phyloP scores from a whole-genome alignment of 2,888 invertebrate species.

The Lydus trimaculatus region DNA sequence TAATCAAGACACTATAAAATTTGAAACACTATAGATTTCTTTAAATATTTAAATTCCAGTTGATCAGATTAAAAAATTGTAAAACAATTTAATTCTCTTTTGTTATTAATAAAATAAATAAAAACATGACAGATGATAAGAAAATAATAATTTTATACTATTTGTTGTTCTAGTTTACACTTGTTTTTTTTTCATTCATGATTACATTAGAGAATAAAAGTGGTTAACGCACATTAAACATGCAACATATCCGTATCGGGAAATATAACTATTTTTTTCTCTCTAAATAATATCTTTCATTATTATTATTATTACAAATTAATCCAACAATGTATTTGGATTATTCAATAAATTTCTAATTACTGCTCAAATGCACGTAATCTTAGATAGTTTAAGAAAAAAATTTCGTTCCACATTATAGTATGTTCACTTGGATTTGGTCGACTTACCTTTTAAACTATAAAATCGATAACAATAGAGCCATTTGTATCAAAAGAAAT shows the following conservation, averaged over 20 bases:
- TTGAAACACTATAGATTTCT: too few species aligned
- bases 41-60: too few species aligned
- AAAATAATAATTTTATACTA: background rate
- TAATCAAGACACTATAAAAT: too few species aligned
- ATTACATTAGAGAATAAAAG: background rate
- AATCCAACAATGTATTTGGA: too few species aligned
- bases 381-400: too few species aligned
- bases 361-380: too few species aligned
- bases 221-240: background rate
- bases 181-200: background rate
- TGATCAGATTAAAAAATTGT: background rate
- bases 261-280: background rate
- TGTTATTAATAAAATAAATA: background rate
- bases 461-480: too few species aligned
- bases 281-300: background rate
- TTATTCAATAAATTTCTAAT: too few species aligned
- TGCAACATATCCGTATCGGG: background rate
- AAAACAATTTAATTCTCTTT: background rate
- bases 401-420: too few species aligned
- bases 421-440: too few species aligned
- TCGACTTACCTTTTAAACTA: too few species aligned
- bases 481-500: too few species aligned
- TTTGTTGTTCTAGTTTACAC: background rate
- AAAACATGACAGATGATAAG: background rate
- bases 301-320: background rate